phyloP scores from a whole-genome alignment of 2,113 vertebrate species.

The Anarrhichthys ocellatus region DNA sequence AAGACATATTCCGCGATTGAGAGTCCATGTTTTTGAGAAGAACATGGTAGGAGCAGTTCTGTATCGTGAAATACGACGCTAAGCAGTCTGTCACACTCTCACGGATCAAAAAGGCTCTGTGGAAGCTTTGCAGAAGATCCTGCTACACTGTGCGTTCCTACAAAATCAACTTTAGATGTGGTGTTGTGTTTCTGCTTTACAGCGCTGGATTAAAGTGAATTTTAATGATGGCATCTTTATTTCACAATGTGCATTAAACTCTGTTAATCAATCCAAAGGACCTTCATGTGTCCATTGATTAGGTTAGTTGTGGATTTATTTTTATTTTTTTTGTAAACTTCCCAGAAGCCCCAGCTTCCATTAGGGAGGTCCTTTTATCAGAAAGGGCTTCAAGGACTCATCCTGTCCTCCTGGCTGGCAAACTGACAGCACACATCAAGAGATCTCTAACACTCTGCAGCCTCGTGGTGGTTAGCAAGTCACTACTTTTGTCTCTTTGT shows the following conservation, averaged over 20 bases:
- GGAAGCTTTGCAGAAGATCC: neutral
- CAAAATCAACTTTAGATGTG: neutral
- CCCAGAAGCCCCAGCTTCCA: conserved; percentile 57
- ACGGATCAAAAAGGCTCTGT: neutral
- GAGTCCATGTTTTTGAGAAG: neutral
- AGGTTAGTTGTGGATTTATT: conserved; percentile 27
- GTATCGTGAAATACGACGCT: conserved; percentile 28
- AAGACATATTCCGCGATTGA: neutral
- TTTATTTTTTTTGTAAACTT: conserved; percentile 37
- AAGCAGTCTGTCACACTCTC: conserved; percentile 27
- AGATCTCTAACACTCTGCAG: neutral
- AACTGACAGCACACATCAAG: conserved; percentile 1
- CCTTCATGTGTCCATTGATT: conserved; percentile 59
- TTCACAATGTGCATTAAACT: conserved; percentile 41
- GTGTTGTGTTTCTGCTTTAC: neutral
- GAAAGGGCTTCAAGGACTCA: conserved; percentile 9
- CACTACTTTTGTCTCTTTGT: neutral
- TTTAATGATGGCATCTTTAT: neutral
- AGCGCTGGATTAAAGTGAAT: neutral
- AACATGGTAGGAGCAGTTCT: neutral
- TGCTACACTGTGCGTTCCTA: conserved; percentile 9
- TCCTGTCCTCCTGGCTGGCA: neutral
- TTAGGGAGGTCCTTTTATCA: conserved; percentile 28
- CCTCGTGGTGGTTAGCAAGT: neutral
- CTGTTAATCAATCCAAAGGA: conserved; percentile 42